Evolutionary conservation across 2,888 invertebrate genomes (phyloP).

Genomic region (Dryobotodes eremita): DNA sequence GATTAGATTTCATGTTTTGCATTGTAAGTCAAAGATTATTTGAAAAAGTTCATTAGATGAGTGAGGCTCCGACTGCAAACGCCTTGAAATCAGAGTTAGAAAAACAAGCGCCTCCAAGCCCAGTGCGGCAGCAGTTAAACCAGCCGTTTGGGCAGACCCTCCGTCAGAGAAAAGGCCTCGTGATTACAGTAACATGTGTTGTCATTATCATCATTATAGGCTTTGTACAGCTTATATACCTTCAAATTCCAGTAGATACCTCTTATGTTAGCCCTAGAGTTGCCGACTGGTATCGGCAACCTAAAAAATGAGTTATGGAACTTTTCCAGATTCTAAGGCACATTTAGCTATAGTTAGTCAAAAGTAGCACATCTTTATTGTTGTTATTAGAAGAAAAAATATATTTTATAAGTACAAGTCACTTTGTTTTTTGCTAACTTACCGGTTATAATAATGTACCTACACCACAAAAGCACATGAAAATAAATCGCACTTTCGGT

Average conservation of each 20-base stretch:
- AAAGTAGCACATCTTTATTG: not conserved
- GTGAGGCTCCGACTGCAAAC: not conserved
- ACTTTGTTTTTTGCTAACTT: not conserved
- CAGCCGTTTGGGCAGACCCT: not conserved
- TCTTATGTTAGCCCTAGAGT: slow-evolving; percentile 15
- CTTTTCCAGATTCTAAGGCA: no score
- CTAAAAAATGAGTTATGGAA: not conserved
- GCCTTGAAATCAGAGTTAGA: slow-evolving; percentile 3
- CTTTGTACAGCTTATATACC: slow-evolving; percentile 23
- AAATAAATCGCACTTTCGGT: no score
- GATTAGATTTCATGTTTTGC: not conserved
- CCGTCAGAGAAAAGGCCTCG: slow-evolving; percentile 17
- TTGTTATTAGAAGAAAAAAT: not conserved
- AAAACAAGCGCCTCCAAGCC: not conserved
- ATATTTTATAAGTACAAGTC: not conserved
- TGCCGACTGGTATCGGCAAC: not conserved
- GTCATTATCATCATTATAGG: slow-evolving; percentile 21
- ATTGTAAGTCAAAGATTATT: not conserved
- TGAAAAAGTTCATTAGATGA: slow-evolving; percentile 24
- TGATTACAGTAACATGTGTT: slow-evolving; percentile 25
- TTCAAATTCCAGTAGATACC: not conserved
- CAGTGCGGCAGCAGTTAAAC: not conserved
- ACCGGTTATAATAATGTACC: not conserved
- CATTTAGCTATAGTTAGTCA: not conserved
- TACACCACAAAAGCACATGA: not conserved